Evolutionary conservation across 2,113 vertebrate genomes (phyloP), one percentile per base, ranked within the genome.

Genomic region (Varanus komodoensis): DNA sequence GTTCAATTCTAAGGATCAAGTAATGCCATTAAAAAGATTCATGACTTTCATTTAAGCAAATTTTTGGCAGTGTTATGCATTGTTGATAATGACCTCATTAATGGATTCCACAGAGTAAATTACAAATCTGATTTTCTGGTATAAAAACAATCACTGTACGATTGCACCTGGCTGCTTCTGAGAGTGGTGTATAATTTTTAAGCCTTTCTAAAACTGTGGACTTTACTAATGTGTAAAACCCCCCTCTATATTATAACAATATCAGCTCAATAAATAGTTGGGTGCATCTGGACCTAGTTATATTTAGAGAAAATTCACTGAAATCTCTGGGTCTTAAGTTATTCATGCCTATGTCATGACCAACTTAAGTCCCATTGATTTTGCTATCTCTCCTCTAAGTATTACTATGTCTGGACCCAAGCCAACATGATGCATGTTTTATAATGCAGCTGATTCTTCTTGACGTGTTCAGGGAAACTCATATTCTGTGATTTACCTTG

Each of bases 71-170:
- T 89, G 57, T 87, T 88, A 71, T 64, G 92, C 86, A 71, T 77
- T 88, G 52, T 86, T 93, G 90, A 91, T 95, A 94, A 93, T 85
- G 82, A 21, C 27, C 73, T 77, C 44, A 85, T 81, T 81, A 88
- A 90, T 89, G 38, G 48, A 68, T 93, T 94, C 77, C 90, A 91
- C 69, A 87, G 74, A 93, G 87, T 69, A 82, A 88, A 69, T 74
- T 87, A 81, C 71, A 93, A 91, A 61, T 67, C 73, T 38, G 52
- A 75, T 89, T 92, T 91, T 88, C 83, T 78, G 25, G 57, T 61
- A 1, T n/a, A 81, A 82, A 89, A 88, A 2, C 87, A 90, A 84
- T 23, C 0, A n/a, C 8, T 32, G 12, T 68, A 34, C 44, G 87
- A 93, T 67, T 0, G 52, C 90, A 91, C 80, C 80, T 87, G 79